Conservation (phyloP, 2,888 invertebrate species). For the Lutraria lutraria region DNA sequence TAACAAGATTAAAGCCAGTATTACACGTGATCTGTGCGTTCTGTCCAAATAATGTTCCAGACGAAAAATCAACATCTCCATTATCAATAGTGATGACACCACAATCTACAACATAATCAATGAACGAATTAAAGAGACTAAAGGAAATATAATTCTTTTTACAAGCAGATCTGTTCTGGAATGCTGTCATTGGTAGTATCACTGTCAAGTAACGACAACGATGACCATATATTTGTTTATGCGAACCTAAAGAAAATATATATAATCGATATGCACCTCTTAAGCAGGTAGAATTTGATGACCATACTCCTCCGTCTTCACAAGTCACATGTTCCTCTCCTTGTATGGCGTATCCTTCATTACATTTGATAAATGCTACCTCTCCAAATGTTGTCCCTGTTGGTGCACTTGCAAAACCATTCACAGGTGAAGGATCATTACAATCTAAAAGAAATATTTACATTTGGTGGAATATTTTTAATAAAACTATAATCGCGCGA, state of each 20-base stretch:
- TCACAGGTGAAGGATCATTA: slow-evolving; percentile 27
- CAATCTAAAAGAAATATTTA: slow-evolving; percentile 27
- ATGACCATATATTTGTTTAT: background rate
- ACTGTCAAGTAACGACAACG: too few species aligned
- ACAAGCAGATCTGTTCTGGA: too few species aligned
- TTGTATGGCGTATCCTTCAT: slow-evolving; percentile 37
- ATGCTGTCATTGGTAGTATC: too few species aligned
- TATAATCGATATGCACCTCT: background rate
- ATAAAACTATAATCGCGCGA: too few species aligned
- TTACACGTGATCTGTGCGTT: slow-evolving; percentile 36
- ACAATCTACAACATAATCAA: slow-evolving; percentile 40
- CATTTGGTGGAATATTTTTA: too few species aligned
- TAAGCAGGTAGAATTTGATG: background rate
- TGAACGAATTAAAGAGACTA: too few species aligned
- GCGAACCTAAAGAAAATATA: background rate
- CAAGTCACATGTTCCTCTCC: slow-evolving; percentile 38
- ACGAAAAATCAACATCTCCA: slow-evolving; percentile 8
- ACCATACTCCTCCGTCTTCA: background rate
- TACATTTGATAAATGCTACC: slow-evolving; percentile 32
- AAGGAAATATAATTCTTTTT: too few species aligned
- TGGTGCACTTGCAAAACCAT: slow-evolving; percentile 31
- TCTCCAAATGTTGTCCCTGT: slow-evolving; percentile 39
- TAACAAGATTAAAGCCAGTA: slow-evolving; percentile 34
- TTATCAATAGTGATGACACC: slow-evolving; percentile 36
- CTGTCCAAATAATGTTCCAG: slow-evolving; percentile 34